Conservation (phyloP, 2,888 invertebrate genomes). For the Pasiphila rectangulata region DNA sequence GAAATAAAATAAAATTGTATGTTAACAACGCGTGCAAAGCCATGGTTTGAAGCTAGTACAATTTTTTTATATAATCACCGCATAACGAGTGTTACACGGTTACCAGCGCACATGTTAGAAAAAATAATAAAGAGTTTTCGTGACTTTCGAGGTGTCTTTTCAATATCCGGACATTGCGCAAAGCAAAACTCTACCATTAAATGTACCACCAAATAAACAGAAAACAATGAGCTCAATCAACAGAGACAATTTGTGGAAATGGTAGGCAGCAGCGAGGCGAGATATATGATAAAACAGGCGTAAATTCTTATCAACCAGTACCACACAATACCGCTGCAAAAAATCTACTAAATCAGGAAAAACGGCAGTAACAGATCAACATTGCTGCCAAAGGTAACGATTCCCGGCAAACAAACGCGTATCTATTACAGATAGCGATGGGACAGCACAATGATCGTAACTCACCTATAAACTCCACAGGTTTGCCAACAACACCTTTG, state of each 20-base stretch:
- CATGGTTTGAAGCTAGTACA: no score
- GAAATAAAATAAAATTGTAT: no score
- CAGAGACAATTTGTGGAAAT: neutral
- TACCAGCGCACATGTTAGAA: no score
- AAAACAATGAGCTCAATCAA: conserved; percentile 7
- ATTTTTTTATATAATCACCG: no score
- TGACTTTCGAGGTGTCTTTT: no score
- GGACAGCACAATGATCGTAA: conserved; percentile 16
- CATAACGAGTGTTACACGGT: no score
- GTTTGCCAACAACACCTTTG: conserved; percentile 92
- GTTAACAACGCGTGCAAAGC: no score
- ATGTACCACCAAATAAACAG: neutral
- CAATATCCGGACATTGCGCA: neutral
- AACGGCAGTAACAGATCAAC: conserved; percentile 6
- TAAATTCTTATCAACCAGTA: conserved; percentile 1
- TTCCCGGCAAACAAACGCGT: conserved; percentile 11
- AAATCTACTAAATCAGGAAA: neutral
- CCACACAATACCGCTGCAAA: neutral
- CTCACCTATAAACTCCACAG: conserved; percentile 97
- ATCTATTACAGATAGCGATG: conserved; percentile 10
- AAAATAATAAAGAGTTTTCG: no score
- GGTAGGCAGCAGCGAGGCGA: conserved; percentile 29
- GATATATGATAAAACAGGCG: conserved; percentile 1
- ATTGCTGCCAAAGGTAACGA: conserved; percentile 4
- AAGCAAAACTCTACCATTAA: neutral